Conservation (phyloP, 1,140 invertebrate genomes). For the Drosophila virilis region DNA sequence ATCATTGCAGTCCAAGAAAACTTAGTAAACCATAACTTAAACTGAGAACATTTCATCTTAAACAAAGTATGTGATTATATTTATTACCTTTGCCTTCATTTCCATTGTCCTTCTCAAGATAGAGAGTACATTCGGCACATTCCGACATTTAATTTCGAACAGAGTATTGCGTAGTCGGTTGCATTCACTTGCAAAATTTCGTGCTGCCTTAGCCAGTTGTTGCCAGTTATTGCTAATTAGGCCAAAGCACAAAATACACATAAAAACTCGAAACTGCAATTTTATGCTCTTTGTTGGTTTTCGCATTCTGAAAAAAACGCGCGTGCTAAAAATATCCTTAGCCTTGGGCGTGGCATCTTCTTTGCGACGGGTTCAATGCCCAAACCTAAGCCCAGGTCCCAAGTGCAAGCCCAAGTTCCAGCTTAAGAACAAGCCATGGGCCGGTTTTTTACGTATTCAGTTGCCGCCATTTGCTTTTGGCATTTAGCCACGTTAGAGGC, state of each 20-base stretch:
- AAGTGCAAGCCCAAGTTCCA: constrained; percentile 12
- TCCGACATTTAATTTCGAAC: neutral
- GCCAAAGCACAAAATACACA: constrained; percentile 54
- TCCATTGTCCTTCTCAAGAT: too few relatives aligned
- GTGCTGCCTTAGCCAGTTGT: neutral
- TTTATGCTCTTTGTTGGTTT: constrained; percentile 26
- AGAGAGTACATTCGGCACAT: too few relatives aligned
- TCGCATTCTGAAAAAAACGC: neutral
- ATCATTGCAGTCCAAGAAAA: too few relatives aligned
- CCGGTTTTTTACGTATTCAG: constrained; percentile 23
- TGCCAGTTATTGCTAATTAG: constrained; percentile 60
- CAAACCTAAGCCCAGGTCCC: constrained; percentile 17
- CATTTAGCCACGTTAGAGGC: constrained; percentile 6
- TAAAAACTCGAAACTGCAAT: constrained; percentile 21
- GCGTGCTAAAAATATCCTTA: constrained; percentile 71
- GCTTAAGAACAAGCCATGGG: constrained; percentile 10
- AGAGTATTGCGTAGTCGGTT: neutral
- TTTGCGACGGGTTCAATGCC: constrained; percentile 46
- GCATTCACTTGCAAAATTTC: neutral
- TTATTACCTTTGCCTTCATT: too few relatives aligned
- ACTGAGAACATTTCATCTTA: too few relatives aligned
- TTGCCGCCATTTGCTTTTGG: constrained; percentile 28
- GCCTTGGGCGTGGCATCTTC: constrained; percentile 45
- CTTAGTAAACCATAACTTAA: too few relatives aligned
- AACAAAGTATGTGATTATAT: too few relatives aligned